Percentiles rank a stretch among this genome's conserved stretches.
These are phyloP conservation scores for Pangasius mekongensis DNA, from an alignment of 2,797 vertebrate species.

Conservation along the genomic window DNA sequence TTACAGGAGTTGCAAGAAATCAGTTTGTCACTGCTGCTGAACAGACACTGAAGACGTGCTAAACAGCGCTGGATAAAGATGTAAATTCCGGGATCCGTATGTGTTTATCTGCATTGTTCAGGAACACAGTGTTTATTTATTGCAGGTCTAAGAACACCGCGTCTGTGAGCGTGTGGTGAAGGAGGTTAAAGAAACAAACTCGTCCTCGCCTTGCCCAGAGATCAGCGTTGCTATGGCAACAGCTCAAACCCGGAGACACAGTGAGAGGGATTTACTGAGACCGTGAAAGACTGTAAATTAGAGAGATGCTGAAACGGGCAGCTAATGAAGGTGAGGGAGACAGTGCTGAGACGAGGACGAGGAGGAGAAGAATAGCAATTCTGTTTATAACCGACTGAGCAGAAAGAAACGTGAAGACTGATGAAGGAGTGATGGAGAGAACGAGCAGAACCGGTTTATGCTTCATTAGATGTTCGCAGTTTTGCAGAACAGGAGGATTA, in stretches of 20 bases:
- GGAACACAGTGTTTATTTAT: not conserved
- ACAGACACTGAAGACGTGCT: not conserved
- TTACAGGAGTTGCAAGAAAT: not conserved
- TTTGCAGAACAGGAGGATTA: not conserved
- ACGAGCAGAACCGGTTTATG: too few relatives aligned
- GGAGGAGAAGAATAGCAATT: conserved; percentile 16
- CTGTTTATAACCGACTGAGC: not conserved
- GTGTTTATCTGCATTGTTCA: conserved; percentile 1
- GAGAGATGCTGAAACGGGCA: conserved; percentile 41
- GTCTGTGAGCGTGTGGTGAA: not conserved
- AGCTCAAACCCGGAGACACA: conserved; percentile 34
- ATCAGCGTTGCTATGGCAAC: conserved; percentile 49
- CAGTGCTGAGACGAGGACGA: conserved; percentile 2
- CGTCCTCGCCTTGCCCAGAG: conserved; percentile 14
- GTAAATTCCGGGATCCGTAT: not conserved
- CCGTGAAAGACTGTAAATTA: conserved; percentile 50
- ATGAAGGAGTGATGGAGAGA: not conserved
- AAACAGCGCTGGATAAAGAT: not conserved
- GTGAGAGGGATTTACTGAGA: conserved; percentile 47
- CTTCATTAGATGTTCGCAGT: too few relatives aligned
- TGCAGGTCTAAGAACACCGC: not conserved
- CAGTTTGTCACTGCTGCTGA: not conserved
- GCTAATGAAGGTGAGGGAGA: conserved; percentile 55
- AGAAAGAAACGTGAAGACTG: not conserved
- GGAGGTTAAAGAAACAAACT: conserved; percentile 32